phyloP scores from a whole-genome alignment of 2,113 vertebrate genomes.

The Pituophis catenifer region DNA sequence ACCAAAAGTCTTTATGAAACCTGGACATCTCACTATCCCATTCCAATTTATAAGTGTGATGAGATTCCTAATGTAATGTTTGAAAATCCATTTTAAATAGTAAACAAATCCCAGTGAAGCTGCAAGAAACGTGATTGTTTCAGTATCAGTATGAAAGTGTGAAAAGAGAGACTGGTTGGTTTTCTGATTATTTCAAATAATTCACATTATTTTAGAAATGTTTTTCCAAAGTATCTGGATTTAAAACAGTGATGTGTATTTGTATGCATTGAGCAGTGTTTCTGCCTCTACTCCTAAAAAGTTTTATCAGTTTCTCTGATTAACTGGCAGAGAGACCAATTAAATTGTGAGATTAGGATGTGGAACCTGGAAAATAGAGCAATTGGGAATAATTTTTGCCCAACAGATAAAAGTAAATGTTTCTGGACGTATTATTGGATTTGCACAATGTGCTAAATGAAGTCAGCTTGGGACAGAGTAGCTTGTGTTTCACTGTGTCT shows the following conservation, averaged over 20 bases:
- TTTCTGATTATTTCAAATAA: neutral
- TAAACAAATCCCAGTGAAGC: neutral
- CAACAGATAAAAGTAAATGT: neutral
- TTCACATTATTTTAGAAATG: neutral
- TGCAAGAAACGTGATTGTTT: neutral
- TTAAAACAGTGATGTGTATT: neutral
- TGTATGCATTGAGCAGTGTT: neutral
- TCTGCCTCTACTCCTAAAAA: neutral
- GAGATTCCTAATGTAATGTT: neutral
- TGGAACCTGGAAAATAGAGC: neutral
- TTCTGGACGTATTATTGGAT: neutral
- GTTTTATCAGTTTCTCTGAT: neutral
- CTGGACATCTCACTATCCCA: neutral
- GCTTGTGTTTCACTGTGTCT: neutral
- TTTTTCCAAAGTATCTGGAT: neutral
- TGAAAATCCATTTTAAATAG: neutral
- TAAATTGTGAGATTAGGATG: neutral
- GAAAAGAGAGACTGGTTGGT: neutral
- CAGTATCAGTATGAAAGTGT: neutral
- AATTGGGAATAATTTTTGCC: neutral
- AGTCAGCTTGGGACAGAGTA: neutral
- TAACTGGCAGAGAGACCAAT: neutral
- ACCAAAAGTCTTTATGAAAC: neutral
- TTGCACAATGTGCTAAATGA: neutral
- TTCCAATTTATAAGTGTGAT: neutral